Evolutionary conservation across 2,888 invertebrate species (phyloP).

Genomic region (Alviniconcha strummeri): DNA sequence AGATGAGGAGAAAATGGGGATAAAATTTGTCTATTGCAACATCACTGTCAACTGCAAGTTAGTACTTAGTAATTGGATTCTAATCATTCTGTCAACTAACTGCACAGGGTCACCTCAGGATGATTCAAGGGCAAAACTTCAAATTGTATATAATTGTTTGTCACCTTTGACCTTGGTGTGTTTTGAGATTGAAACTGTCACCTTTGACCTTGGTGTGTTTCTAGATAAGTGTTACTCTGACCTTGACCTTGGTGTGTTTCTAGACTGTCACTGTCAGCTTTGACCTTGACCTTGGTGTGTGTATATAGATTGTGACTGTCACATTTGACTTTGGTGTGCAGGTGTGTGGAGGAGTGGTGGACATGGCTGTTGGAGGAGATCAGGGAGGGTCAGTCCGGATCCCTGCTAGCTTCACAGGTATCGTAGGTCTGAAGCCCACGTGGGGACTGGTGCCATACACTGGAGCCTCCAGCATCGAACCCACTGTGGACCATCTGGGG

Average conservation of each 20-base stretch:
- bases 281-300: not conserved
- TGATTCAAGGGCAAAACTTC: too few species aligned
- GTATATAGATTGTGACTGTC: too few species aligned
- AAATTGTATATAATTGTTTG: too few species aligned
- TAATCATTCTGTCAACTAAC: not conserved
- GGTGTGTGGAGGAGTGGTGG: constrained; percentile 60
- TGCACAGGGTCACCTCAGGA: too few species aligned
- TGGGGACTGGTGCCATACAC: constrained; percentile 69
- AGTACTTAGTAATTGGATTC: not conserved
- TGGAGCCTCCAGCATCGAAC: constrained; percentile 58
- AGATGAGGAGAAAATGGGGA: not conserved
- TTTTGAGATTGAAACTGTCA: not conserved
- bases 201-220: not conserved
- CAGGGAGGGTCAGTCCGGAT: constrained; percentile 70
- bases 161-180: too few species aligned
- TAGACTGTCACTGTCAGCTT: not conserved
- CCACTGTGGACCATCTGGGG: constrained; percentile 64
- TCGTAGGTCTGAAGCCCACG: constrained; percentile 70
- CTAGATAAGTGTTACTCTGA: not conserved
- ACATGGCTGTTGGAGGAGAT: constrained; percentile 68
- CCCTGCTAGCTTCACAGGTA: constrained; percentile 65
- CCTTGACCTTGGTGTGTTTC: not conserved
- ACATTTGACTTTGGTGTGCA: too few species aligned
- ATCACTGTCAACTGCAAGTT: not conserved
- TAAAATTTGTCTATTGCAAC: not conserved